These are phyloP conservation scores for Microcebus tavaratra DNA, from an alignment of 2,113 vertebrate genomes.

Conservation along the genomic window DNA sequence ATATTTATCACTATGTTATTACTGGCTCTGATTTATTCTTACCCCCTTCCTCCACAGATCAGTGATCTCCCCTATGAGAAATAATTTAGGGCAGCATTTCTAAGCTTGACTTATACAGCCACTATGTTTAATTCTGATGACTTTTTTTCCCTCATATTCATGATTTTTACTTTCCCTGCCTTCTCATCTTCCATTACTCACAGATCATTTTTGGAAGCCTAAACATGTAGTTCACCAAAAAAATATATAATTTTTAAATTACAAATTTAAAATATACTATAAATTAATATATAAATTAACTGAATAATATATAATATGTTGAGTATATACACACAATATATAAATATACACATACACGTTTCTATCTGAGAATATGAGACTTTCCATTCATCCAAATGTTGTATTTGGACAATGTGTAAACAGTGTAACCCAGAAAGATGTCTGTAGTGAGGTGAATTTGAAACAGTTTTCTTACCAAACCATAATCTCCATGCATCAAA, in stretches of 20 bases:
- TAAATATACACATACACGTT: background rate
- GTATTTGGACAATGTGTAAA: slow-evolving; percentile 1
- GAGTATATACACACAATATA: too few species aligned
- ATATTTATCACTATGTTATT: background rate
- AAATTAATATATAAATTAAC: too few species aligned
- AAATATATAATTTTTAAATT: background rate
- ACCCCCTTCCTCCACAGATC: background rate
- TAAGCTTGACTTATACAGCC: background rate
- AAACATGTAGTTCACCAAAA: background rate
- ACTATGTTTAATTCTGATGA: background rate
- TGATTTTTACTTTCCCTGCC: background rate
- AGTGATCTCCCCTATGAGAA: background rate
- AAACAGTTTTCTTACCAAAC: slow-evolving; percentile 47
- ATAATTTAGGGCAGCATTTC: background rate
- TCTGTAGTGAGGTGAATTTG: slow-evolving; percentile 24
- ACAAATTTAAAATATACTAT: too few species aligned
- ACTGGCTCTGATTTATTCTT: background rate
- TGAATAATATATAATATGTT: too few species aligned
- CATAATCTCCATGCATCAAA: background rate
- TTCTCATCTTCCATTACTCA: slow-evolving; percentile 20
- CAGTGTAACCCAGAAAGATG: background rate
- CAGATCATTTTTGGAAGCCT: background rate
- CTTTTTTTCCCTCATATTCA: background rate
- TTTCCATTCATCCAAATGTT: background rate
- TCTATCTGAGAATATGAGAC: slow-evolving; percentile 31